Evolutionary conservation across 1,140 invertebrate species (phyloP).

Genomic region (Sycophaga agraensis): DNA sequence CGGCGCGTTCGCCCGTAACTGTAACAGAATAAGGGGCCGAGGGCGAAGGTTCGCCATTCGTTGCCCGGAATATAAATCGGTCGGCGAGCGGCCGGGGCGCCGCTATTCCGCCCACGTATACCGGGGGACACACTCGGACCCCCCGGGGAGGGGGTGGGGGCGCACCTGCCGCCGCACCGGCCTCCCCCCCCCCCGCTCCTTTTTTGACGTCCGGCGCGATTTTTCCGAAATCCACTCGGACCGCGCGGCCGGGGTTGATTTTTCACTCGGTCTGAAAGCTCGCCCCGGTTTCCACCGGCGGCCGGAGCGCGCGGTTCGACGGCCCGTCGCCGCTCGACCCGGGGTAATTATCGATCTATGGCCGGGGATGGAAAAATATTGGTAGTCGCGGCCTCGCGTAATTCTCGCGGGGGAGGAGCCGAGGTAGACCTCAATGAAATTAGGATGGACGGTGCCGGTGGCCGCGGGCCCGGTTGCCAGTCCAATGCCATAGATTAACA

Average conservation of each 20-base stretch:
- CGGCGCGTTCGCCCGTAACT: not conserved
- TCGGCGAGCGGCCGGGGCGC: not conserved
- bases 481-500: too few relatives aligned
- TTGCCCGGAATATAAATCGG: slow-evolving; percentile 4
- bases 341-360: too few relatives aligned
- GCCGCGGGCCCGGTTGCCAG: too few relatives aligned
- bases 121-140: not conserved
- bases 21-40: not conserved
- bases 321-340: too few relatives aligned
- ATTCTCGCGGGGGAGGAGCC: too few relatives aligned
- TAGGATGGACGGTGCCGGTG: too few relatives aligned
- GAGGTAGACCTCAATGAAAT: too few relatives aligned
- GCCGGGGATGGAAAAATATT: too few relatives aligned
- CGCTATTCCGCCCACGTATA: slow-evolving; percentile 5
- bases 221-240: not conserved
- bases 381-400: too few relatives aligned
- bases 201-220: not conserved
- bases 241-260: not conserved
- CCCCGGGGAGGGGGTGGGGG: not conserved
- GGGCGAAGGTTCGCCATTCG: not conserved
- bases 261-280: slow-evolving; percentile 10
- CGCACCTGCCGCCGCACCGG: not conserved
- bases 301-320: too few relatives aligned
- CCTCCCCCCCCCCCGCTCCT: not conserved
- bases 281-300: not conserved